Conservation (phyloP, 2,888 invertebrate genomes). For the Rhimphoctona megacephalus region DNA sequence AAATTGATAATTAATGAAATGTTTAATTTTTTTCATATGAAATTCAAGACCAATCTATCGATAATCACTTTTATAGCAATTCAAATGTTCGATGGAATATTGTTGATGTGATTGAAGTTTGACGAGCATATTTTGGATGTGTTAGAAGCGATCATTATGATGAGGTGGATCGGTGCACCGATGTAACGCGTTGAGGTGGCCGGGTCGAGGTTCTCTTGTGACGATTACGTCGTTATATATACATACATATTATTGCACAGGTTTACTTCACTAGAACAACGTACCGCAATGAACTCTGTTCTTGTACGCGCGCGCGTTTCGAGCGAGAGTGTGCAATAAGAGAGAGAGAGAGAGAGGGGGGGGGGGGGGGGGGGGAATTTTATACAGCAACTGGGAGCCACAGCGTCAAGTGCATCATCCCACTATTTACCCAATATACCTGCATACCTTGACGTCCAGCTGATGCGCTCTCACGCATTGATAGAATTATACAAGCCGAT, state of each 20-base stretch:
- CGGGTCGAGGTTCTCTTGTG: constrained; percentile 67
- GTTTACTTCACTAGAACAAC: constrained; percentile 81
- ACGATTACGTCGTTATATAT: constrained; percentile 15
- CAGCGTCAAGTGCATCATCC: constrained; percentile 82
- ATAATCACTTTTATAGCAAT: neutral
- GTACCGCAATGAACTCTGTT: constrained; percentile 80
- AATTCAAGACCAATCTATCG: too few species aligned
- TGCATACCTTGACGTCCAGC: constrained; percentile 38
- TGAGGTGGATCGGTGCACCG: constrained; percentile 49
- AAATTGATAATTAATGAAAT: neutral
- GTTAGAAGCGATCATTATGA: neutral
- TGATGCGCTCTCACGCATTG: constrained; percentile 49
- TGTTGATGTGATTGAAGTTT: constrained; percentile 35
- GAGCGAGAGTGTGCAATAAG: constrained; percentile 30
- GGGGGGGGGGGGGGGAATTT: constrained; percentile 62
- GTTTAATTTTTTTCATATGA: neutral
- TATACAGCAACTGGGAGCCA: constrained; percentile 78
- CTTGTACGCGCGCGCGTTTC: neutral
- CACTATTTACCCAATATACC: constrained; percentile 57
- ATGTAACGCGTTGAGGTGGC: constrained; percentile 45
- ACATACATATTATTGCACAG: constrained; percentile 21
- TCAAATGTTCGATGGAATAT: neutral
- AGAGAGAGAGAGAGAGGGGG: constrained; percentile 29
- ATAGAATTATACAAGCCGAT: constrained; percentile 35
- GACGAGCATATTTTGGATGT: constrained; percentile 8